Base-by-base conservation (phyloP, 53 echinoderm and acorn worm genomes). In the Apostichopus leukothele region DNA sequence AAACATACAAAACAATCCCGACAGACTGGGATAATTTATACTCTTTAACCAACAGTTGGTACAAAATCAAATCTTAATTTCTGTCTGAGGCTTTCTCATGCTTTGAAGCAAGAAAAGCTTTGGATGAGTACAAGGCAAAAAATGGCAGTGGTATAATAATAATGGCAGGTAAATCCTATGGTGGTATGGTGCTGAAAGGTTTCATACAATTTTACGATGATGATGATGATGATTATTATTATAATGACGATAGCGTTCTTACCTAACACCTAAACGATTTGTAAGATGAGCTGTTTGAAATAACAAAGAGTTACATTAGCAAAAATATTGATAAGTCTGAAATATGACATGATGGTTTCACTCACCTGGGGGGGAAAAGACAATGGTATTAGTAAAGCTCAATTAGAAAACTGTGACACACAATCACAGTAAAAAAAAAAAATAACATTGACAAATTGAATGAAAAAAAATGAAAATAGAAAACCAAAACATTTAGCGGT, bases 261-360 rank as follows among this genome's bases (percentile, higher is more conserved):
- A 79, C 79, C 79, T 79, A 79, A 51, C n/a, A 13, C 79, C 79
- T 79, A 79, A 14, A 79, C 53, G 79, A 79, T 79, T 79, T 79
- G 53, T 19, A 51, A 12, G 79, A 7, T 79, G 79, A 19, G 79
- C 79, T 79, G 79, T 79, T 79, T 79, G n/a, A 79, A 79, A 79
- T 52, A 79, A 79, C 53, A 79, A 51, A 79, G 53, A 79, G 79
- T 52, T 19, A 51, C 53, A 79, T 79, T 79, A 79, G 79, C 79
- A 79, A n/a, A 79, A 39, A 39, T 39, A 39, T 39, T 39, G 39
- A 39, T 39, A 3, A 39, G 2, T 3, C 39, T 39, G 39, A 39
- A 27, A 39, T 39, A 39, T 39, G 39, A 39, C 39, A 0, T 39
- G 39, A 39, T 39, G 39, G 3, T 3, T 39, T 39, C 39, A 39